These are phyloP conservation scores for Corythornis vintsioides DNA, from an alignment of 2,113 vertebrate species.

Conservation along the genomic window DNA sequence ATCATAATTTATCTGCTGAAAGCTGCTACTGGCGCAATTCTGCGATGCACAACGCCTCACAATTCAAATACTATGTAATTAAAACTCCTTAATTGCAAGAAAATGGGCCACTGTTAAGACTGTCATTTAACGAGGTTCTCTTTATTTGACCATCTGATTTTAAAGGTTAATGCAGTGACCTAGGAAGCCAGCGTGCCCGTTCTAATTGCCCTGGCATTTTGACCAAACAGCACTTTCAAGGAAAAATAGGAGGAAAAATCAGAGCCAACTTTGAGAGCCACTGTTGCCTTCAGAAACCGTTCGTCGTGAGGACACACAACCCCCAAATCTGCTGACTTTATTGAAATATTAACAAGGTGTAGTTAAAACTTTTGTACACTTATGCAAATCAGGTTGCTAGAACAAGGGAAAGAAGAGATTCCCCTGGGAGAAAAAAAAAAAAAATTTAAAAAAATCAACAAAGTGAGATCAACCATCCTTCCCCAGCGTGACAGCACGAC, in stretches of 20 bases:
- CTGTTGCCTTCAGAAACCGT: neutral
- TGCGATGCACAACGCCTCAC: conserved; percentile 52
- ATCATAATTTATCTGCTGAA: conserved; percentile 63
- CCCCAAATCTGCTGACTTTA: conserved; percentile 70
- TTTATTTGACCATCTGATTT: conserved; percentile 59
- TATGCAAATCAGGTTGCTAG: neutral
- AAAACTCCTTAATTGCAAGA: conserved; percentile 76
- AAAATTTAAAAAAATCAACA: conserved; percentile 55
- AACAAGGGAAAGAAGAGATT: conserved; percentile 33
- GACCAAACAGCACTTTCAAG: conserved; percentile 30
- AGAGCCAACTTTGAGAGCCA: neutral
- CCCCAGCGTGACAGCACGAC: conserved; percentile 62
- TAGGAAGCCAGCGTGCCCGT: conserved; percentile 16
- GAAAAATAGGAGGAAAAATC: neutral
- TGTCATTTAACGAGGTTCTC: conserved; percentile 68
- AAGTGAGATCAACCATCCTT: conserved; percentile 73
- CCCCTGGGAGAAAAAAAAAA: conserved; percentile 69
- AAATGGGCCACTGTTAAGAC: conserved; percentile 59
- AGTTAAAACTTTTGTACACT: conserved; percentile 70
- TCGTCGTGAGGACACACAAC: neutral
- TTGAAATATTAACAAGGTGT: conserved; percentile 73
- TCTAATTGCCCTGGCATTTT: conserved; percentile 5
- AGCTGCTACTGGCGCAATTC: conserved; percentile 72
- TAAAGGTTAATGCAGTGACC: conserved; percentile 70
- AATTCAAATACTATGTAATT: conserved; percentile 71